Base-by-base conservation (phyloP, 1,140 invertebrate genomes). In the Lepidurus apus region DNA sequence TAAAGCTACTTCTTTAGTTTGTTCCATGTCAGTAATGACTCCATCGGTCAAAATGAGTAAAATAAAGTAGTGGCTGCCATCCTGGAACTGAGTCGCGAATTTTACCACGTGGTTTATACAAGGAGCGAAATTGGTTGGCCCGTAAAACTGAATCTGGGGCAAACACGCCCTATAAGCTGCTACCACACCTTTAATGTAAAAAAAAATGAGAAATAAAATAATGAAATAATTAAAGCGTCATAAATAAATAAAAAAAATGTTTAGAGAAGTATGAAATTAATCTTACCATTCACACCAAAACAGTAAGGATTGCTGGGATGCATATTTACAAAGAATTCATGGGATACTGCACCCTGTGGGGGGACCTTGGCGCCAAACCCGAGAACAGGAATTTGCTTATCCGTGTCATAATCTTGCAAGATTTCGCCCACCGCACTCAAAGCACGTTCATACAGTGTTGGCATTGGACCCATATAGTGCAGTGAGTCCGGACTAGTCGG, bases 1-100 rank as follows among this genome's bases (percentile, higher is more conserved):
- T 21, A 42, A 26, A 11, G 24, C 53, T 43, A 78, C 77, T 74
- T 79, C n/a, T 42, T 79, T 79, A 11, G 78, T 79, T 8, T 79
- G 42, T 1, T 7, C 24, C 74, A 79, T 75, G 21, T 79, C 78
- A 11, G 42, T 26, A 5, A 79, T 79, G 5, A 21, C 78, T 42
- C 91, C 91, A 85, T 92, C 91, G 5, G 91, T 92, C 7, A 92
- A 85, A 76, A 92, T 89, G 1, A 92, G 84, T 4, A 92, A 83
- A 45, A 91, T 87, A 83, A 87, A 90, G 82, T 91, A 91, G 73
- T 89, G 85, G 78, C 87, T 85, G 43, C 89, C 88, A 82, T 87
- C 86, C 79, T 82, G 81, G 81, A 82, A 83, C 21, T 84, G 79
- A 10, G 82, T 77, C 10, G 88, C 87, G 81, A 87, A 85, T 53